Evolutionary conservation across 2,113 vertebrate genomes (phyloP).

Genomic region (Varanus salvator): DNA sequence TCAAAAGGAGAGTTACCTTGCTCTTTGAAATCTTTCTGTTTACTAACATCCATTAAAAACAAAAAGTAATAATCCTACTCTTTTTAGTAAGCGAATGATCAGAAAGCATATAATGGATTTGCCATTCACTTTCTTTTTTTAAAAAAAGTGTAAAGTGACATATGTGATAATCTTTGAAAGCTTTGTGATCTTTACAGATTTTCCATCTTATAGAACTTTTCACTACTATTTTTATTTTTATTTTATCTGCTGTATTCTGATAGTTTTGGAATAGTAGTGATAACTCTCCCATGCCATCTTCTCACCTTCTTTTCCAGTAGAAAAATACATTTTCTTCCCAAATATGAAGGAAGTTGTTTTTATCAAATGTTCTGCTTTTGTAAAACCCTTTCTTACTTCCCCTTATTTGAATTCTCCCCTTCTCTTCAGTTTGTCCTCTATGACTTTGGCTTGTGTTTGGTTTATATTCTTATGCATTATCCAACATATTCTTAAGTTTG

Average conservation of each 20-base stretch:
- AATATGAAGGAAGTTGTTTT: background rate
- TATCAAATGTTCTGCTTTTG: background rate
- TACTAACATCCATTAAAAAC: background rate
- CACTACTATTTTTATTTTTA: background rate
- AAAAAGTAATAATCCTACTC: background rate
- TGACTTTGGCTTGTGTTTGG: background rate
- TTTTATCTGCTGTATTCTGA: background rate
- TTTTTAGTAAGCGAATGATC: background rate
- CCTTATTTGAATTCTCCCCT: background rate
- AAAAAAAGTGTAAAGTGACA: background rate
- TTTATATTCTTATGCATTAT: background rate
- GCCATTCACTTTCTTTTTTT: background rate
- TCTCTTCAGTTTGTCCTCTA: background rate
- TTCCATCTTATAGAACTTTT: background rate
- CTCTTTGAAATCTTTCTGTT: background rate
- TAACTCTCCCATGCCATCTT: background rate
- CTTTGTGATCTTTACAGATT: background rate
- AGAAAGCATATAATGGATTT: background rate
- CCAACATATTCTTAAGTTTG: background rate
- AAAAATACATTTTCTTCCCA: background rate
- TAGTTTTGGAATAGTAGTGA: background rate
- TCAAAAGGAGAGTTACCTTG: background rate
- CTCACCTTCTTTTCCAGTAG: background rate
- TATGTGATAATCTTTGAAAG: background rate
- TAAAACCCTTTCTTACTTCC: background rate